phyloP scores from a whole-genome alignment of 2,113 vertebrate genomes.

The Brachyhypopomus gauderio region DNA sequence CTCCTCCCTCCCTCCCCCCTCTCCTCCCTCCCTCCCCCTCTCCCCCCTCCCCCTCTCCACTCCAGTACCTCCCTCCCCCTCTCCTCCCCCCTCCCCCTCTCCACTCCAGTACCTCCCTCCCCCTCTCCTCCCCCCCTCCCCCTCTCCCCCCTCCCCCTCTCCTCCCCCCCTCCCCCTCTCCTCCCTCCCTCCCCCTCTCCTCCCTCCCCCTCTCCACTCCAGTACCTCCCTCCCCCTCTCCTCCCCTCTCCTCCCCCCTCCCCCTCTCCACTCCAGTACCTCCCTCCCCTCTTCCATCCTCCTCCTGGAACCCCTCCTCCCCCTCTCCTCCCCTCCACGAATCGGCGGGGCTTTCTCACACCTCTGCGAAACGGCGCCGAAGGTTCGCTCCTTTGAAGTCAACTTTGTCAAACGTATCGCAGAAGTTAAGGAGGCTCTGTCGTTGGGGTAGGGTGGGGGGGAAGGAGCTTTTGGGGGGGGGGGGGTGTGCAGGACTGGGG shows the following conservation, averaged over 20 bases:
- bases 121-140: constrained; percentile 59
- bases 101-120: constrained; percentile 62
- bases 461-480: not conserved
- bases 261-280: constrained; percentile 62
- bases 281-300: constrained; percentile 41
- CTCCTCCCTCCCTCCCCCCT: constrained; percentile 44
- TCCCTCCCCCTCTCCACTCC: constrained; percentile 63
- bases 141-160: constrained; percentile 63
- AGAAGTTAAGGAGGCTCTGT: constrained; percentile 63
- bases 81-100: constrained; percentile 63
- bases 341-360: constrained; percentile 58
- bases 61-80: constrained; percentile 62
- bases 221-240: constrained; percentile 62
- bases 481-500: too few relatives aligned
- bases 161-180: constrained; percentile 61
- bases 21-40: not conserved
- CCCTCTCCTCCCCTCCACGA: constrained; percentile 44
- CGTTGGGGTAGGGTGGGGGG: not conserved
- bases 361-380: constrained; percentile 56
- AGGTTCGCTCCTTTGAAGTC: constrained; percentile 69
- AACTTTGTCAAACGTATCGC: constrained; percentile 67
- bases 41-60: constrained; percentile 57
- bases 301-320: not conserved
- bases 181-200: constrained; percentile 60
- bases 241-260: too few relatives aligned